Conservation (phyloP, 2,888 invertebrate species). For the Stenotaenia linearis region DNA sequence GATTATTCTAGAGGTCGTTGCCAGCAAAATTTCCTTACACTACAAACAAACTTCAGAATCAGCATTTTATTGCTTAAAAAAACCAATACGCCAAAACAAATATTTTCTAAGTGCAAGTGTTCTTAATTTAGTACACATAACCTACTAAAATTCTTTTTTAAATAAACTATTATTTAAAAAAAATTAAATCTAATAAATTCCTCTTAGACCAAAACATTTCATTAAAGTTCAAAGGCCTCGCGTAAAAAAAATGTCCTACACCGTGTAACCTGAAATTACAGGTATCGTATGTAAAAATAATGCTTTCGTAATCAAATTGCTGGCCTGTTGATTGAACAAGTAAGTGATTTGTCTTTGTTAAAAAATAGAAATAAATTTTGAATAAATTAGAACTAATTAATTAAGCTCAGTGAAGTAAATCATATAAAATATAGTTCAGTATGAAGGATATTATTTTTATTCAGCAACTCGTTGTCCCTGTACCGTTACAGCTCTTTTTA, state of each 20-base stretch:
- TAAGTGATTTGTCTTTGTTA: too few species aligned
- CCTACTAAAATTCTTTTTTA: neutral
- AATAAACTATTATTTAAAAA: neutral
- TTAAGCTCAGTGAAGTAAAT: too few species aligned
- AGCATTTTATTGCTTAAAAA: neutral
- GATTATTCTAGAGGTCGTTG: constrained; percentile 16
- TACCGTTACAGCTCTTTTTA: too few species aligned
- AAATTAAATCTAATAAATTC: neutral
- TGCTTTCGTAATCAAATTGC: neutral
- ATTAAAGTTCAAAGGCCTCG: constrained; percentile 3
- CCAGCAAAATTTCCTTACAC: neutral
- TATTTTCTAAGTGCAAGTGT: neutral
- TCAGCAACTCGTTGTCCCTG: too few species aligned
- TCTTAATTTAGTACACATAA: neutral
- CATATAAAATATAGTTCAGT: too few species aligned
- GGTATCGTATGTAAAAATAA: constrained; percentile 7
- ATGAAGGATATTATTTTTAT: too few species aligned
- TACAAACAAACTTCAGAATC: neutral
- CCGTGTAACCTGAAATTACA: constrained; percentile 1
- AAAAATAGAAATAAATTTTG: too few species aligned
- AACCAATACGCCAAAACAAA: neutral
- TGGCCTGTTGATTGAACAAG: neutral
- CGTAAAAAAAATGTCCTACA: neutral
- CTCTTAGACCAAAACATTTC: neutral
- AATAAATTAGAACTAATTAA: neutral